Percentiles rank a stretch among this genome's conserved stretches.
Conservation (phyloP, 2,113 vertebrate species). For the Antennarius striatus region DNA sequence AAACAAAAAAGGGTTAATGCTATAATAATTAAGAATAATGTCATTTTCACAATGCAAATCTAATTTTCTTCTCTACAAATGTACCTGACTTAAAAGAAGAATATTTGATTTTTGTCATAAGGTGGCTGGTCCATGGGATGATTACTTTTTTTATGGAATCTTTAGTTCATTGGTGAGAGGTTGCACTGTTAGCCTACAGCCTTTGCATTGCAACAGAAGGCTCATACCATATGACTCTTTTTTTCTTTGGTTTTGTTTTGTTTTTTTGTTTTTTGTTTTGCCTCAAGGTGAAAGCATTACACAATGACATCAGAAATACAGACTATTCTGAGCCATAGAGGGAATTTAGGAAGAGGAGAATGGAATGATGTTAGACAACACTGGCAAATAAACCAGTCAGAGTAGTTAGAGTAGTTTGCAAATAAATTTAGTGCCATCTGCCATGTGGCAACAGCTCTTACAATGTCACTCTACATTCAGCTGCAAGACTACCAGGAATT, state of each 20-base stretch:
- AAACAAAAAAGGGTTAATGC: neutral
- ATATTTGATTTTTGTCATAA: constrained; percentile 38
- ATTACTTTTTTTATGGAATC: constrained; percentile 53
- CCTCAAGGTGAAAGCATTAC: constrained; percentile 75
- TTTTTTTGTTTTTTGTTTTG: constrained; percentile 31
- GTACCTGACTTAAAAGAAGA: constrained; percentile 13
- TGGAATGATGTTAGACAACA: constrained; percentile 34
- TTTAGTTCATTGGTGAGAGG: constrained; percentile 41
- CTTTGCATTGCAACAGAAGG: constrained; percentile 65
- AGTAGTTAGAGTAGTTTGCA: constrained; percentile 79
- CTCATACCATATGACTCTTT: constrained; percentile 74
- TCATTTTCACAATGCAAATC: neutral
- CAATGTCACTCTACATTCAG: constrained; percentile 75
- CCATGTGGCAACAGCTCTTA: constrained; percentile 54
- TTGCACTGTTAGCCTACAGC: constrained; percentile 65
- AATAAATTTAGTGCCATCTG: constrained; percentile 78
- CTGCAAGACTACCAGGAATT: constrained; percentile 60
- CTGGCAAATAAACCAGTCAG: constrained; percentile 70
- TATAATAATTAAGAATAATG: neutral
- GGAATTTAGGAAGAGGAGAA: constrained; percentile 28
- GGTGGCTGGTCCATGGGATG: constrained; percentile 36
- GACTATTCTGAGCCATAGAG: constrained; percentile 56
- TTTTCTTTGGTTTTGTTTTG: neutral
- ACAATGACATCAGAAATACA: constrained; percentile 69
- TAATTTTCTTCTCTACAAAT: constrained; percentile 1